These are phyloP conservation scores for Hyles lineata DNA, from an alignment of 2,888 invertebrate genomes.

Conservation along the genomic window DNA sequence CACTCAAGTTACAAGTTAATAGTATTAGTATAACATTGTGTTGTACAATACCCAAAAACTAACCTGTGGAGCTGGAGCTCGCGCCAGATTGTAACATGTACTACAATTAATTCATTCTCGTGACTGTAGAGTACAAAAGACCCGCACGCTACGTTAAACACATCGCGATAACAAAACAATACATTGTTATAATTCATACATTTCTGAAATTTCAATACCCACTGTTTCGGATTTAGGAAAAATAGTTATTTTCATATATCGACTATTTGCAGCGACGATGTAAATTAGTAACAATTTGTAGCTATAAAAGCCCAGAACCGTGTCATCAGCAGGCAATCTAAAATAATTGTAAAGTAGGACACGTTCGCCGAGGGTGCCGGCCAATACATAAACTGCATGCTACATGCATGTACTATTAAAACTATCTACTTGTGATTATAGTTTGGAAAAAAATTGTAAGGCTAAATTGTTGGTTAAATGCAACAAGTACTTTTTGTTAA, in stretches of 20 bases:
- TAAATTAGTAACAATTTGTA: background rate
- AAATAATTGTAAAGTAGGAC: conserved; percentile 6
- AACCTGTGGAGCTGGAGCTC: background rate
- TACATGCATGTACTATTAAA: background rate
- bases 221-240: too few species aligned
- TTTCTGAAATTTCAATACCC: too few species aligned
- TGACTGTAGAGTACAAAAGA: background rate
- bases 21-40: background rate
- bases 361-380: background rate
- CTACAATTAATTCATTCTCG: background rate
- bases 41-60: background rate
- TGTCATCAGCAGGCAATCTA: background rate
- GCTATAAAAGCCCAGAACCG: background rate
- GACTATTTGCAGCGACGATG: too few species aligned
- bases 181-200: background rate
- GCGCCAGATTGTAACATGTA: background rate
- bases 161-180: background rate
- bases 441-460: too few species aligned
- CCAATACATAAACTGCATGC: background rate
- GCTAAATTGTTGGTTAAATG: too few species aligned
- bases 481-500: too few species aligned
- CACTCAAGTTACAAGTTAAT: background rate
- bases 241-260: too few species aligned
- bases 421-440: background rate
- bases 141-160: background rate